Evolutionary conservation across 2,113 vertebrate genomes (phyloP).

Genomic region (Picathartes gymnocephalus): DNA sequence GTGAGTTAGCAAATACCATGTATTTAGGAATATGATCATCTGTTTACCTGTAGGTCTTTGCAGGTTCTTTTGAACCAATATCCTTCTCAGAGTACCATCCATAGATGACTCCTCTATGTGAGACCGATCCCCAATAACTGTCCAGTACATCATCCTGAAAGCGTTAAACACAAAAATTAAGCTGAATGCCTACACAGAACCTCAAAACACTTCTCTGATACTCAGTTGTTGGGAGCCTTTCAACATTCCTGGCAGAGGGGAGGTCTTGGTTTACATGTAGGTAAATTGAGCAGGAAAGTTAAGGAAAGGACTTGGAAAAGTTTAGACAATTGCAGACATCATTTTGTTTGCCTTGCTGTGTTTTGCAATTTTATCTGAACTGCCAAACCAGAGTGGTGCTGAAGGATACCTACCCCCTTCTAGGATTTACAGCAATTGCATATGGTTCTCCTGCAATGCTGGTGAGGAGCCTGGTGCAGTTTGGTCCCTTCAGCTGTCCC

Average conservation of each 20-base stretch:
- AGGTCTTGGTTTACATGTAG: neutral
- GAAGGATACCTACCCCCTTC: slow-evolving; percentile 80
- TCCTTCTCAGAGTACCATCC: slow-evolving; percentile 92
- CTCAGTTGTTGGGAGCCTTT: neutral
- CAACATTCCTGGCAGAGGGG: neutral
- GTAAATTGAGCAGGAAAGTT: neutral
- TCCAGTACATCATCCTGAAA: slow-evolving; percentile 98
- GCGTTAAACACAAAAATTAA: neutral
- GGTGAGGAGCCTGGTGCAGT: slow-evolving; percentile 93
- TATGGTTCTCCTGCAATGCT: slow-evolving; percentile 96
- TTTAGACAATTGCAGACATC: neutral
- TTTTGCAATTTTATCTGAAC: neutral
- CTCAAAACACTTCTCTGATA: neutral
- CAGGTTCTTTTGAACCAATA: slow-evolving; percentile 91
- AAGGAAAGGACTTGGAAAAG: neutral
- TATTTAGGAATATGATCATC: neutral
- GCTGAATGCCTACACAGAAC: neutral
- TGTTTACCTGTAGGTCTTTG: slow-evolving; percentile 90
- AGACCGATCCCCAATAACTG: slow-evolving; percentile 91
- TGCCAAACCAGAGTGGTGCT: neutral
- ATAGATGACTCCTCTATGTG: slow-evolving; percentile 96
- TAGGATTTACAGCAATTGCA: slow-evolving; percentile 91
- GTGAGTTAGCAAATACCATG: neutral
- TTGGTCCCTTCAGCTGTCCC: slow-evolving; percentile 90
- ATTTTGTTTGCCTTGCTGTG: neutral